Base-by-base conservation (phyloP, 2,888 invertebrate species). In the Thymelicus sylvestris region DNA sequence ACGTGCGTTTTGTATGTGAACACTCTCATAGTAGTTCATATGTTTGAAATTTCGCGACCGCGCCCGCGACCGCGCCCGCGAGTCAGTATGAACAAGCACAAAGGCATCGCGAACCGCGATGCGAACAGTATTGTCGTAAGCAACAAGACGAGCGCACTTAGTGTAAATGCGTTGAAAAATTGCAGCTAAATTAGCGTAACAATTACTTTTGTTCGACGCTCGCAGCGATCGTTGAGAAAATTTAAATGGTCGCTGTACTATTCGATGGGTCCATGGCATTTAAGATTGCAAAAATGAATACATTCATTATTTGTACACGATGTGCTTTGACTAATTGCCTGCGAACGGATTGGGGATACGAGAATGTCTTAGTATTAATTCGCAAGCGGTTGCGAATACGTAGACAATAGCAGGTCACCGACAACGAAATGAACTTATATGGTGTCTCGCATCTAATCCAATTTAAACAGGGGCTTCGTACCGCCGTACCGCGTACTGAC, bases 361-460 rank as follows among this genome's bases (percentile, higher is more conserved):
- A 44, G 50, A 50, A 48, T 64, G 52, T 52, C 50, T 15, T 24
- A 6, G 44, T 31, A 47, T 39, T 67, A 61, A 59, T 63, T 67
- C 66, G 66, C 62, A 48, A 67, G 50, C 50, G 63, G 55, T 71
- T 39, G 69, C 67, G 65, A 57, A 47, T 60, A 31, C n/a, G 24
- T 61, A 24, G n/a, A 38, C 31, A 59, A 61, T 52, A 24, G 60
- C 60, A 57, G 52, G 59, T 67, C 67, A 72, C 62, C 55, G 52
- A 52, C 67, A 61, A 61, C 66, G 63, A 74, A 73, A 74, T 70
- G 71, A 72, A 82, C 79, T 84, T 82, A 79, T 86, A 80, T 73
- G 88, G 85, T 75, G 74, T 81, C 79, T 67, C 59, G 71, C 72
- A 65, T 80, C 75, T 86, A 87, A 89, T 89, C 88, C 84, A 86